A percentile compares a stretch with the other conserved stretches of the same genome.
Conservation (phyloP, 1,140 invertebrate species). For the Charaxes varanes region DNA sequence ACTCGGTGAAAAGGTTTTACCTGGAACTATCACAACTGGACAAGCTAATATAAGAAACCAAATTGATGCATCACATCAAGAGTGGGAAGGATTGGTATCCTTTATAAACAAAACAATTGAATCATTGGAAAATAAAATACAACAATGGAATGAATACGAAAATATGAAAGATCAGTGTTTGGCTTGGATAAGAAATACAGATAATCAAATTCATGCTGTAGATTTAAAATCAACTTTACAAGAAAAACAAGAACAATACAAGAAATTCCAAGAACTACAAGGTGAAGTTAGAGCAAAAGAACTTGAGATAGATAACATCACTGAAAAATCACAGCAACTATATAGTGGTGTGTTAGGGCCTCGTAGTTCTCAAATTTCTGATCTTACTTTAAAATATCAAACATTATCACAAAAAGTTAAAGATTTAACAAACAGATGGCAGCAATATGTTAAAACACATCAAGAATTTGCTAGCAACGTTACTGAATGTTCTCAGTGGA, state of each 20-base stretch:
- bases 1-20: conserved; percentile 92
- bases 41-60: conserved; percentile 90
- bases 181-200: conserved; percentile 91
- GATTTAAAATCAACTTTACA: conserved; percentile 88
- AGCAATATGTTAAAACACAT: conserved; percentile 91
- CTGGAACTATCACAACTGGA: conserved; percentile 89
- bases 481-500: conserved; percentile 86
- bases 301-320: conserved; percentile 93
- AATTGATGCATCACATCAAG: conserved; percentile 90
- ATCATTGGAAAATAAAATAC: conserved; percentile 85
- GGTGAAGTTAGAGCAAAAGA: conserved; percentile 93
- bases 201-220: conserved; percentile 90
- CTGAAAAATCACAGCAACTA: conserved; percentile 90
- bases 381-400: conserved; percentile 93
- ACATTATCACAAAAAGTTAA: conserved; percentile 92
- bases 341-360: conserved; percentile 79
- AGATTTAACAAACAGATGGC: conserved; percentile 92
- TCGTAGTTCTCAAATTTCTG: conserved; percentile 86
- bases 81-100: conserved; percentile 90
- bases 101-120: conserved; percentile 86
- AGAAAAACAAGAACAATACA: conserved; percentile 90
- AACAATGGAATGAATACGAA: conserved; percentile 95
- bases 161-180: conserved; percentile 88
- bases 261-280: conserved; percentile 85
- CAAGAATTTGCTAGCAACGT: conserved; percentile 90